Evolutionary conservation across 2,797 vertebrate species (phyloP).

Genomic region (Lycodopsis pacificus): DNA sequence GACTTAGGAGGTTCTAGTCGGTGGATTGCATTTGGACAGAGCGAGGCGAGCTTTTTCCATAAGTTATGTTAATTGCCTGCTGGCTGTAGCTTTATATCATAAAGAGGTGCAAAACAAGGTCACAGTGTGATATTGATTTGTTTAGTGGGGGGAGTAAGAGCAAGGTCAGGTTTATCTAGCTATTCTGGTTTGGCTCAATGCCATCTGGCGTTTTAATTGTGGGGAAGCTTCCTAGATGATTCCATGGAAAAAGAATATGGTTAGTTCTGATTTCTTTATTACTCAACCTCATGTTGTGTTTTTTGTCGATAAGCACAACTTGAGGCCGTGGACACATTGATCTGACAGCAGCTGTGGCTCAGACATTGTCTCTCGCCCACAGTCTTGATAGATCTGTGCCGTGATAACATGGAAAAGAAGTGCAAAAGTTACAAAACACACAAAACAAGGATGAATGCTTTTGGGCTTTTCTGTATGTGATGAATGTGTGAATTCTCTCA

Average conservation of each 20-base stretch:
- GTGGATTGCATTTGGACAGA: background rate
- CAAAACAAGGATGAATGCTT: slow-evolving; percentile 18
- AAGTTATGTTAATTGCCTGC: background rate
- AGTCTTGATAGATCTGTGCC: slow-evolving; percentile 39
- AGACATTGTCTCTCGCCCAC: slow-evolving; percentile 28
- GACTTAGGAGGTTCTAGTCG: background rate
- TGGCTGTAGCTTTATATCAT: background rate
- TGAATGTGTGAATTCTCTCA: slow-evolving; percentile 30
- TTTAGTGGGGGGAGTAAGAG: slow-evolving; percentile 9
- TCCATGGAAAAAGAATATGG: slow-evolving; percentile 15
- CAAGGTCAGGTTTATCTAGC: slow-evolving; percentile 1
- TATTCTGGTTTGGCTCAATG: slow-evolving; percentile 9
- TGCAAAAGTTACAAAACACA: slow-evolving; percentile 21
- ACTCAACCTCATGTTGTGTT: slow-evolving; percentile 34
- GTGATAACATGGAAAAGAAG: background rate
- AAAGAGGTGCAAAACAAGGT: background rate
- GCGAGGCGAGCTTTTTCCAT: background rate
- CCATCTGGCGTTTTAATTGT: slow-evolving; percentile 14
- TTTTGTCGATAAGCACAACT: slow-evolving; percentile 47
- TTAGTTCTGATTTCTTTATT: slow-evolving; percentile 37
- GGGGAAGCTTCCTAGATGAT: background rate
- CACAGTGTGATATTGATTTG: slow-evolving; percentile 40
- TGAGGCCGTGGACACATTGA: slow-evolving; percentile 55
- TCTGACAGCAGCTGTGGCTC: slow-evolving; percentile 46
- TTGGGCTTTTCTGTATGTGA: slow-evolving; percentile 27